phyloP scores from a whole-genome alignment of 2,797 vertebrate species.

The Thunnus albacares region DNA sequence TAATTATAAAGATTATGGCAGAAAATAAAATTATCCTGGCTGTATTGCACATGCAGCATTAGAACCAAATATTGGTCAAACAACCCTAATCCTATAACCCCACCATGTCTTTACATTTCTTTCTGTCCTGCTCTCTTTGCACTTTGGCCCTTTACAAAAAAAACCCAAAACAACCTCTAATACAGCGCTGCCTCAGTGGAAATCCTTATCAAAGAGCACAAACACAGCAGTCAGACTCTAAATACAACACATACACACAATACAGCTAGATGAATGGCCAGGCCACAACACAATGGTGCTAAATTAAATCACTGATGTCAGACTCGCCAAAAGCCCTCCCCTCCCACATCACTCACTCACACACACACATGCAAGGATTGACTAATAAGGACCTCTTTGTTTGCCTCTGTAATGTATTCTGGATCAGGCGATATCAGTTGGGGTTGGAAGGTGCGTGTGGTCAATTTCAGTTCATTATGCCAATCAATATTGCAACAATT shows the following conservation, averaged over 20 bases:
- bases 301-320: constrained; percentile 86
- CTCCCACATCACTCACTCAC: constrained; percentile 59
- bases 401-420: constrained; percentile 72
- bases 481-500: constrained; percentile 68
- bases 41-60: not conserved
- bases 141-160: constrained; percentile 43
- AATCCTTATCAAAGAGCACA: constrained; percentile 76
- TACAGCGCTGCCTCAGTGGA: constrained; percentile 39
- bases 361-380: constrained; percentile 58
- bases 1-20: not conserved
- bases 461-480: constrained; percentile 79
- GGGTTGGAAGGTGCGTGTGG: constrained; percentile 57
- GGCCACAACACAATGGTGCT: constrained; percentile 76
- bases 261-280: constrained; percentile 75
- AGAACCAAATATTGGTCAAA: not conserved
- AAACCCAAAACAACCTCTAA: constrained; percentile 18
- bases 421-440: constrained; percentile 59
- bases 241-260: constrained; percentile 65
- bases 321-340: constrained; percentile 67
- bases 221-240: constrained; percentile 72
- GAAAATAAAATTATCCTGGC: not conserved
- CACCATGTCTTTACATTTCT: not conserved
- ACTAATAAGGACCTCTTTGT: constrained; percentile 80
- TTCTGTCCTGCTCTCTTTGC: constrained; percentile 34
- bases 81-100: not conserved